These are phyloP conservation scores for Ia io DNA, from an alignment of 2,113 vertebrate genomes.

Conservation along the genomic window DNA sequence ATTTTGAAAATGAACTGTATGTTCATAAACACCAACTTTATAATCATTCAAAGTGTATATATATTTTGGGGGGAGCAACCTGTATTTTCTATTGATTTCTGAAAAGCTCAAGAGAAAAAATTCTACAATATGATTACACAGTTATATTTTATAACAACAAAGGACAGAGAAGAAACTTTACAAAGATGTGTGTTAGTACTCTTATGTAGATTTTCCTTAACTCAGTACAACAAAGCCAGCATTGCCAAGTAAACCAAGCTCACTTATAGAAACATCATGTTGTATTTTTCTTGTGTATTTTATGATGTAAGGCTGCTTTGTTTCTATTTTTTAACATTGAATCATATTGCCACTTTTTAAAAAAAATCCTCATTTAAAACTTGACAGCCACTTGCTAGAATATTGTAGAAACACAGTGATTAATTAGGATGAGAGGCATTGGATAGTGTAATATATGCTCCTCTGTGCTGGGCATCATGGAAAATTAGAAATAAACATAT, in stretches of 20 bases:
- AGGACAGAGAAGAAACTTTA: not conserved
- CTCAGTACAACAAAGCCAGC: not conserved
- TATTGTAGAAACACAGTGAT: not conserved
- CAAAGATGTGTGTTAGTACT: not conserved
- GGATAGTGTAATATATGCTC: not conserved
- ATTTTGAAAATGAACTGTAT: too few species aligned
- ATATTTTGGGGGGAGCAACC: too few species aligned
- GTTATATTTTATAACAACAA: constrained; percentile 11
- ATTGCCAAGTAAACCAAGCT: not conserved
- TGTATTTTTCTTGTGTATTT: not conserved
- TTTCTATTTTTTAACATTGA: not conserved
- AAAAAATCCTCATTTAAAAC: not conserved
- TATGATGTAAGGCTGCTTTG: not conserved
- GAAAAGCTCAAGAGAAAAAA: not conserved
- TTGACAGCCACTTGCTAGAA: not conserved
- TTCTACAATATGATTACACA: not conserved
- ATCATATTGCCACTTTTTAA: not conserved
- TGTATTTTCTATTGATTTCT: not conserved
- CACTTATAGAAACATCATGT: not conserved
- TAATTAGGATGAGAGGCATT: not conserved
- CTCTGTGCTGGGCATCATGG: not conserved
- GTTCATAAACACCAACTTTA: too few species aligned
- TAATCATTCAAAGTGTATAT: too few species aligned
- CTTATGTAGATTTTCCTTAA: not conserved
- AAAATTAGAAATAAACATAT: not conserved